phyloP scores from a whole-genome alignment of 2,888 invertebrate genomes.

The Parthenolecanium corni region DNA sequence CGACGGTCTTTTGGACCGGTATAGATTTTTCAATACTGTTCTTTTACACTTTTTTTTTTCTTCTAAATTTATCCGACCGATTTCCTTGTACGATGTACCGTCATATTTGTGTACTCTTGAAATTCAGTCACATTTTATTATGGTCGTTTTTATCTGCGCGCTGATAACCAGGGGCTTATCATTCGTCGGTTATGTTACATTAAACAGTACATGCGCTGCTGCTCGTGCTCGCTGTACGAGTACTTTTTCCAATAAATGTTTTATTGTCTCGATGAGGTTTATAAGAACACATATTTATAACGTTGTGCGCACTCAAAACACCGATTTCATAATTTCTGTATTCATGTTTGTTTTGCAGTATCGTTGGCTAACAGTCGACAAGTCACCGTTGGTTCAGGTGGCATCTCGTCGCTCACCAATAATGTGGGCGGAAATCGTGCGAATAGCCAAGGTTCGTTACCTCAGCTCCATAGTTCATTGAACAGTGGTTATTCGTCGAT shows the following conservation, averaged over 20 bases:
- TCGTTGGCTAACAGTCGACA: slow-evolving; percentile 11
- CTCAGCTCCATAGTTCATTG: neutral
- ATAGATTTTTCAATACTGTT: neutral
- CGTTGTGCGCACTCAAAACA: neutral
- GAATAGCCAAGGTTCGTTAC: neutral
- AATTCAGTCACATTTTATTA: neutral
- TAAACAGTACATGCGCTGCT: neutral
- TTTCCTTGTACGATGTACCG: neutral
- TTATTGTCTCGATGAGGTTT: neutral
- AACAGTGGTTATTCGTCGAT: slow-evolving; percentile 15
- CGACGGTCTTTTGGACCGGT: neutral
- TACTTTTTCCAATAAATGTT: neutral
- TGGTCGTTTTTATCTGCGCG: neutral
- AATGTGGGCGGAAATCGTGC: slow-evolving; percentile 4
- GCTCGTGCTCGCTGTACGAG: neutral
- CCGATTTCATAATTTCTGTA: neutral
- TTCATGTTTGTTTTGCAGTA: slow-evolving; percentile 4
- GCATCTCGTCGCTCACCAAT: slow-evolving; percentile 8
- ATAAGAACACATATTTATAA: neutral
- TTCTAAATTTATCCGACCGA: neutral
- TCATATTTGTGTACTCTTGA: neutral
- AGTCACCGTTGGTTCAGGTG: slow-evolving; percentile 4
- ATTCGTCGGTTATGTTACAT: neutral
- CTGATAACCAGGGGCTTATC: neutral
- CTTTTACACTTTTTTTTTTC: neutral